Percentiles rank a stretch among this genome's conserved stretches.
phyloP scores from a whole-genome alignment of 2,888 invertebrate genomes.

The Drosophila meridionalis region DNA sequence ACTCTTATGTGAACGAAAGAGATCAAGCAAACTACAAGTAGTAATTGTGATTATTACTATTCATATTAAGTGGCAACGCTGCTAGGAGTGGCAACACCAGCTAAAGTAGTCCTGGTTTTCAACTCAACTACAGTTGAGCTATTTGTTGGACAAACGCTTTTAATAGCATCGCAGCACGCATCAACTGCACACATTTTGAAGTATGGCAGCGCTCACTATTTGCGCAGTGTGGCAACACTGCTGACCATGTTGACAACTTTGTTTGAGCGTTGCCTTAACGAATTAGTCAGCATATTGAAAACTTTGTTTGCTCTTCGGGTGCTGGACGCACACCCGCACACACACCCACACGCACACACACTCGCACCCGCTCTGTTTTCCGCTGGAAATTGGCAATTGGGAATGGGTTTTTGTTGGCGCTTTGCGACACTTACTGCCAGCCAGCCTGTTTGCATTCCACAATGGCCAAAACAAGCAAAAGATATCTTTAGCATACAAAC shows the following conservation, averaged over 20 bases:
- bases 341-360: background rate
- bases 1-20: fast-evolving
- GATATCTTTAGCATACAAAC: conserved; percentile 39
- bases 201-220: background rate
- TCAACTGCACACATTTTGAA: background rate
- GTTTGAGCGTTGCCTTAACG: conserved; percentile 23
- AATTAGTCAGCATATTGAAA: conserved; percentile 51
- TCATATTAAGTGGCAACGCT: conserved; percentile 1
- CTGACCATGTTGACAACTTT: conserved; percentile 36
- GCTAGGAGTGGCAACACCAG: background rate
- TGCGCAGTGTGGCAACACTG: conserved; percentile 1
- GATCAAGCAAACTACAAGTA: no score
- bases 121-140: background rate
- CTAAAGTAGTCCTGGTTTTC: background rate
- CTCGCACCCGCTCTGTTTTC: conserved; percentile 3
- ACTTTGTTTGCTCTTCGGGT: conserved; percentile 35
- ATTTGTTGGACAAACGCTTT: background rate
- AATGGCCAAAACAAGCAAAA: conserved; percentile 71
- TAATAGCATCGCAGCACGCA: background rate
- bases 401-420: conserved; percentile 49
- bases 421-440: conserved; percentile 59
- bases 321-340: conserved; percentile 20
- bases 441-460: conserved; percentile 58
- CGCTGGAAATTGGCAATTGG: conserved; percentile 55
- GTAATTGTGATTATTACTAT: no score